Evolutionary conservation across 2,797 vertebrate species (phyloP), one percentile per base, ranked within the genome.

Genomic region (Lepilemur septentrionalis): DNA sequence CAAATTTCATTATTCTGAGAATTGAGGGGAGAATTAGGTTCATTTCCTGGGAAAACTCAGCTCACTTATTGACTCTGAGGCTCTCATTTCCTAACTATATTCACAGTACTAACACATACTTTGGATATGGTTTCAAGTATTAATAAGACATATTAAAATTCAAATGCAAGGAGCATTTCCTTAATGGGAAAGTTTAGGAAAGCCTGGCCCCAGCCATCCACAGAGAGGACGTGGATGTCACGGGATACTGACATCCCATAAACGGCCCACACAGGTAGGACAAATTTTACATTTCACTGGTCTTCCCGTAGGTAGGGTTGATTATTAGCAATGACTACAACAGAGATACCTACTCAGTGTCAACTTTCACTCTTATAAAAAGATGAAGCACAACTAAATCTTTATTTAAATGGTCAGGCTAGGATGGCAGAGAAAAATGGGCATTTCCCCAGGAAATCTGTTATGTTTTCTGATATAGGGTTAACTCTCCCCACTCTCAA

Each of bases 21-120:
- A 67, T 13, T 50, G 43, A 73, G 20, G 38, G 41, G 28, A 81
- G 57, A 80, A 65, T 4, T 76, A n/a, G 52, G n/a, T 15, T 91
- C 15, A 86, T 73, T 96, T 89, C 48, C 73, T 82, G 67, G 61
- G 46, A 89, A 97, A 89, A 73, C 38, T 88, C 48, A 23, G 20
- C 13, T 70, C 50, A 86, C 48, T 96, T 79, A 67, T 81, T 52
- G 43, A 55, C 28, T 88, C 67, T 78, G n/a, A 95, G 50, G 22
- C 35, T 97, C 52, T 28, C 20, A 70, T 89, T 78, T 55, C 43
- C 80, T 46, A 76, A 61, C 12, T 43, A 61, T 73, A 52, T 15
- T n/a, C 65, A 72, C 15, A 67, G 70, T 23, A 85, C 7, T 73
- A 73, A 91, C 32, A 65, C 15, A 69, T 11, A 81, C 41, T 82